Base-by-base conservation (phyloP, 2,797 vertebrate genomes). In the Neosilurus hyrtlii region DNA sequence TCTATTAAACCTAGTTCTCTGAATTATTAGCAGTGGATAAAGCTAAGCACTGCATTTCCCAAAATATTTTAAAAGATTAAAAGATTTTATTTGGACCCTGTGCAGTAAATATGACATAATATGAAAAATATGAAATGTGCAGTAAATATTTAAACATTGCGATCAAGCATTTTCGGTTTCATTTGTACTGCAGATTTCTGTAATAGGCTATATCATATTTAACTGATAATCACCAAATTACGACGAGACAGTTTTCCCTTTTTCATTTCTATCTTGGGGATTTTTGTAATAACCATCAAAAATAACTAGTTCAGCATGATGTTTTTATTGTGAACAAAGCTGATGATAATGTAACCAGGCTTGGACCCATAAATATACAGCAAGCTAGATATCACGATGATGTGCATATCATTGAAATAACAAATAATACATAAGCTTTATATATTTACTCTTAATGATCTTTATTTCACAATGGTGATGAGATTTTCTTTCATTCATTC, bases 251-350 rank as follows among this genome's bases (percentile, higher is more conserved):
- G 43, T 62, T 49, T n/a, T 57, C 37, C 37, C 4, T 12, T n/a
- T 49, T 62, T 26, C 18, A 14, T 76, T 61, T 76, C 2, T 62
- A 43, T 11, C 57, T 9, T 49, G 35, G 35, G 56, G 35, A n/a
- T 61, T 76, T 76, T 62, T 77, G 57, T 16, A 77, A 24, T 62
- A 62, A 62, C 57, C 57, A 61, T n/a, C 2, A 8, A 76, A 76
- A 61, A n/a, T 26, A 54, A 61, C 37, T 26, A 54, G 24, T 56
- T 59, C 10, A 76, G 9, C 73, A 61, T 76, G 56, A 43, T 76
- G 56, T 43, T 43, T 7, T 4, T 37, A n/a, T 43, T 43, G 30
- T 22, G 20, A 75, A 61, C 30, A 76, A 43, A 76, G 43, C 2
- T 37, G 73, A 59, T 12, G 16, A 35, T 75, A 35, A 57, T 14